These are phyloP conservation scores for Globia sparganii DNA, from an alignment of 2,888 invertebrate species.

Conservation along the genomic window DNA sequence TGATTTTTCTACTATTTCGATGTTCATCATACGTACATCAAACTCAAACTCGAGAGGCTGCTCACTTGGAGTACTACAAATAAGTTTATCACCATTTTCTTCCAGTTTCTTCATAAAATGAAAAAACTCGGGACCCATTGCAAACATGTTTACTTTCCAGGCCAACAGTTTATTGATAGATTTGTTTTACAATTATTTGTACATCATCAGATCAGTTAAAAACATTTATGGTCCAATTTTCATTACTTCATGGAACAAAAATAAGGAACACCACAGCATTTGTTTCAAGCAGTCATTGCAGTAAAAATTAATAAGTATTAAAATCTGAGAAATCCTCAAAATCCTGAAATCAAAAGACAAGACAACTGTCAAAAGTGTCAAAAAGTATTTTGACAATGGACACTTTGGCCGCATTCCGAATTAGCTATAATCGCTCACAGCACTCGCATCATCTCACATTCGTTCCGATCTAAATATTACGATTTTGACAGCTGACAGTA, in stretches of 20 bases:
- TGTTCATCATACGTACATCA: slow-evolving; percentile 75
- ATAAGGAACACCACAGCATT: background rate
- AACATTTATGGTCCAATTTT: background rate
- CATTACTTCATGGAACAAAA: background rate
- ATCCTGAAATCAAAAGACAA: slow-evolving; percentile 10
- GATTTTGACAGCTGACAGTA: too few relatives aligned
- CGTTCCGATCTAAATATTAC: too few relatives aligned
- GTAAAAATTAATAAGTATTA: background rate
- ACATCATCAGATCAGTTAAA: background rate
- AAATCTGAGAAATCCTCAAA: background rate
- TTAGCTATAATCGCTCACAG: too few relatives aligned
- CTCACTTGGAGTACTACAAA: slow-evolving; percentile 75
- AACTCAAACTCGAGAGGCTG: slow-evolving; percentile 85
- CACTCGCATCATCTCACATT: too few relatives aligned
- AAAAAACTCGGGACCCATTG: slow-evolving; percentile 83
- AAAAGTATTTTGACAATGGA: too few relatives aligned
- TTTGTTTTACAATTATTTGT: background rate
- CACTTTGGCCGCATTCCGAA: too few relatives aligned
- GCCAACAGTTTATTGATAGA: background rate
- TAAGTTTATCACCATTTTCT: slow-evolving; percentile 85
- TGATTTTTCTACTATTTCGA: background rate
- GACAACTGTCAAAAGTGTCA: slow-evolving; percentile 17
- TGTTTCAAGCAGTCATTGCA: background rate
- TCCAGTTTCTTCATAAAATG: slow-evolving; percentile 85
- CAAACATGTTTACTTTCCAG: slow-evolving; percentile 75